Evolutionary conservation across 2,797 vertebrate genomes (phyloP).

Genomic region (Poecilia picta): DNA sequence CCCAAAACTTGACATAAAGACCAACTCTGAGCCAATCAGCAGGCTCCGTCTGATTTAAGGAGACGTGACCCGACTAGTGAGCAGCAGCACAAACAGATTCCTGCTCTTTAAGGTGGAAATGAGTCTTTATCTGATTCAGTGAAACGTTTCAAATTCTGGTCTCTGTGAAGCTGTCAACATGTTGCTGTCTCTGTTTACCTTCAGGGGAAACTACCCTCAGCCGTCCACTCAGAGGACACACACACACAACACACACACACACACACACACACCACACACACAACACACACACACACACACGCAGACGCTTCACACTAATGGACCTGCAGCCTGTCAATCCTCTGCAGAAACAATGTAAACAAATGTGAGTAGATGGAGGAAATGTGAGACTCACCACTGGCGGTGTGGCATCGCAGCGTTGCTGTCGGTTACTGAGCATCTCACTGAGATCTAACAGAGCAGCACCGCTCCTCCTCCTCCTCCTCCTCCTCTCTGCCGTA

Average conservation of each 20-base stretch:
- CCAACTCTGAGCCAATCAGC: neutral
- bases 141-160: neutral
- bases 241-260: neutral
- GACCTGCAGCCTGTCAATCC: neutral
- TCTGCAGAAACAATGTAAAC: neutral
- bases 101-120: neutral
- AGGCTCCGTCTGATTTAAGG: conserved; percentile 11
- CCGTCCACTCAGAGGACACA: neutral
- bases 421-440: conserved; percentile 63
- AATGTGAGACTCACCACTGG: conserved; percentile 64
- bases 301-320: neutral
- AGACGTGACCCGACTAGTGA: conserved; percentile 14
- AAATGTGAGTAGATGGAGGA: conserved; percentile 20
- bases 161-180: neutral
- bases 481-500: conserved; percentile 8
- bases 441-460: conserved; percentile 29
- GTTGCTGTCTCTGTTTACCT: neutral
- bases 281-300: neutral
- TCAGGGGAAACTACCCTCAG: neutral
- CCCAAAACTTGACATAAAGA: neutral
- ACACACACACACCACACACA: neutral
- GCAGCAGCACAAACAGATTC: neutral
- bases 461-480: conserved; percentile 1
- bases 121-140: neutral
- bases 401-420: conserved; percentile 59